These are phyloP conservation scores for Pterophyllum scalare DNA, from an alignment of 2,113 vertebrate species.

Conservation along the genomic window DNA sequence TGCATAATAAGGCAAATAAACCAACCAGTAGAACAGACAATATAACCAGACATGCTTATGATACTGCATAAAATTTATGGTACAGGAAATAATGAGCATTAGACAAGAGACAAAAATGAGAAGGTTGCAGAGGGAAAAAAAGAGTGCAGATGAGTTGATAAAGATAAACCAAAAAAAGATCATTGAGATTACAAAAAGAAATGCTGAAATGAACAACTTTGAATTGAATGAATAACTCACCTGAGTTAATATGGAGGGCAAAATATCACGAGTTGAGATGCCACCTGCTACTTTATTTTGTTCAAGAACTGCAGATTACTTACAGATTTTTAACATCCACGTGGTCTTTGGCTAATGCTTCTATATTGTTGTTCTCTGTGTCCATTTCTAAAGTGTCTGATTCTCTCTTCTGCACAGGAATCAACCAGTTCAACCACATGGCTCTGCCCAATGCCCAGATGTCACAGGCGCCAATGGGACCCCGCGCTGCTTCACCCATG, in stretches of 20 bases:
- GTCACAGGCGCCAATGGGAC: conserved; percentile 88
- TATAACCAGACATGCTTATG: not conserved
- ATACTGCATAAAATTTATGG: not conserved
- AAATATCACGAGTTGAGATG: not conserved
- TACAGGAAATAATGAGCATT: not conserved
- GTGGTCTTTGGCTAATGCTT: not conserved
- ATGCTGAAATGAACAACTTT: too few species aligned
- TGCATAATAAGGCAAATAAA: not conserved
- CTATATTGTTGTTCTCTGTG: not conserved
- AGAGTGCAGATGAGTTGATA: not conserved
- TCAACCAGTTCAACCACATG: conserved; percentile 95
- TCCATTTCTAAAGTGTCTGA: not conserved
- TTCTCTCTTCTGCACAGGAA: conserved; percentile 78
- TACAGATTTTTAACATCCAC: not conserved
- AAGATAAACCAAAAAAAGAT: not conserved
- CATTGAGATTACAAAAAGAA: not conserved
- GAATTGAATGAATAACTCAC: too few species aligned
- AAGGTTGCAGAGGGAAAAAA: not conserved
- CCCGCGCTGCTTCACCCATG: conserved; percentile 93
- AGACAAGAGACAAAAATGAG: not conserved
- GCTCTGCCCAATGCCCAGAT: conserved; percentile 92
- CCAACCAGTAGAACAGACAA: not conserved
- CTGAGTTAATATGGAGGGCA: not conserved
- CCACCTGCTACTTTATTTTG: not conserved
- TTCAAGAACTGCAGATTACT: too few species aligned